These are phyloP conservation scores for Akabosia matsudoensis DNA, from an alignment of 1,140 invertebrate species.

Conservation along the genomic window DNA sequence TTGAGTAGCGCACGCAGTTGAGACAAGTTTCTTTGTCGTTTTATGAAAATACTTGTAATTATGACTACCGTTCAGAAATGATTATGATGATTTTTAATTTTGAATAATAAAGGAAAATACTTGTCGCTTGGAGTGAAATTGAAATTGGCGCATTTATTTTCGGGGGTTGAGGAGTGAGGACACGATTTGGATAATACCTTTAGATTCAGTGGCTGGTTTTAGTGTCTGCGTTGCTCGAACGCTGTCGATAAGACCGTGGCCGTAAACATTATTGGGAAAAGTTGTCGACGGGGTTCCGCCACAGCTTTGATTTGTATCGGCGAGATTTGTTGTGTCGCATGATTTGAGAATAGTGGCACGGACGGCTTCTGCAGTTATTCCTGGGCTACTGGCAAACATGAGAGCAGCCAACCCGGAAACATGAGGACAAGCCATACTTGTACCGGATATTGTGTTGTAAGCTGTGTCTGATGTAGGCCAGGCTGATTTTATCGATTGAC, in stretches of 20 bases:
- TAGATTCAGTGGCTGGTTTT: not conserved
- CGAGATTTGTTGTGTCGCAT: not conserved
- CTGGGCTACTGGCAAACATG: not conserved
- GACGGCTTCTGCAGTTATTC: not conserved
- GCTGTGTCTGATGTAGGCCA: not conserved
- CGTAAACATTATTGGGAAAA: conserved; percentile 25
- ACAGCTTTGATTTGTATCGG: conserved; percentile 17
- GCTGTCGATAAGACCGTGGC: conserved; percentile 13
- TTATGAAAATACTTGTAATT: not conserved
- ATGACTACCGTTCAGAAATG: not conserved
- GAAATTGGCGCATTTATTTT: too few relatives aligned
- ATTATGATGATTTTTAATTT: conserved; percentile 18
- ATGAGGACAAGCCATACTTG: conserved; percentile 28
- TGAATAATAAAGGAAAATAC: conserved; percentile 10
- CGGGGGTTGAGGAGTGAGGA: not conserved
- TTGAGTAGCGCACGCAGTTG: too few relatives aligned
- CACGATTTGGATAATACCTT: too few relatives aligned
- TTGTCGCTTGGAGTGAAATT: not conserved
- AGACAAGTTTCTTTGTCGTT: too few relatives aligned
- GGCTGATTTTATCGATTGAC: conserved; percentile 22
- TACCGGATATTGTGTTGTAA: conserved; percentile 35
- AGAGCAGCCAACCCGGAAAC: conserved; percentile 28
- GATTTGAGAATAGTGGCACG: not conserved
- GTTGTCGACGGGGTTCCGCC: not conserved
- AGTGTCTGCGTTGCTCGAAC: not conserved